Conservation (phyloP, 2,888 invertebrate species). For the Dioctria linearis region DNA sequence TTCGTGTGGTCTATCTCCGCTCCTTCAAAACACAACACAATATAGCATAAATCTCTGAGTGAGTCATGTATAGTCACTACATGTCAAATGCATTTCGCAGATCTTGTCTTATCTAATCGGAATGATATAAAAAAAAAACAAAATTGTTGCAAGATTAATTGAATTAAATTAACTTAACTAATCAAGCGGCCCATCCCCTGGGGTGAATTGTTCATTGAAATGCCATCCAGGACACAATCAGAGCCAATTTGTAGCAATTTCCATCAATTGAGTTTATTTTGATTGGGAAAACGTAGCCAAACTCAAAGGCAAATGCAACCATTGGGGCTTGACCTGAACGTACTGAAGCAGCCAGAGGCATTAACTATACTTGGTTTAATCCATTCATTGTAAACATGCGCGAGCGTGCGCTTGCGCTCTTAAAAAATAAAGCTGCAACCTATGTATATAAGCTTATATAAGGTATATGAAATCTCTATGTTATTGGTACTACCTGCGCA, state of each 20-base stretch:
- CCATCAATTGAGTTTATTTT: conserved; percentile 48
- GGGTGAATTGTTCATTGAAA: conserved; percentile 46
- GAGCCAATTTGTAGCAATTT: conserved; percentile 44
- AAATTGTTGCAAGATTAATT: conserved; percentile 29
- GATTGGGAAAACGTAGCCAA: conserved; percentile 35
- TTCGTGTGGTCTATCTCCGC: too few relatives aligned
- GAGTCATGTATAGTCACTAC: conserved; percentile 1
- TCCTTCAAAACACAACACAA: too few relatives aligned
- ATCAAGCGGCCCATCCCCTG: conserved; percentile 40
- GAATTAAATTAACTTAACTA: conserved; percentile 26
- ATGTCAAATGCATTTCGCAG: background rate
- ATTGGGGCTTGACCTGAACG: too few relatives aligned
- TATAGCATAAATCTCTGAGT: background rate
- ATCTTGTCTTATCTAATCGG: conserved; percentile 30
- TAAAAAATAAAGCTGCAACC: too few relatives aligned
- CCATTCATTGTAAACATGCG: too few relatives aligned
- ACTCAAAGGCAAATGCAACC: conserved; percentile 14
- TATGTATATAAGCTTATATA: too few relatives aligned
- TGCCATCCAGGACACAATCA: conserved; percentile 46
- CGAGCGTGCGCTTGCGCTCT: too few relatives aligned
- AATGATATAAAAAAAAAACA: background rate
- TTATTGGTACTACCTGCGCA: background rate
- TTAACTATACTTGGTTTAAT: background rate
- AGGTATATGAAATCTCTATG: too few relatives aligned
- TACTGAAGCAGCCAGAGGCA: too few relatives aligned